These are phyloP conservation scores for Merops nubicus DNA, from an alignment of 2,113 vertebrate species.

Conservation along the genomic window DNA sequence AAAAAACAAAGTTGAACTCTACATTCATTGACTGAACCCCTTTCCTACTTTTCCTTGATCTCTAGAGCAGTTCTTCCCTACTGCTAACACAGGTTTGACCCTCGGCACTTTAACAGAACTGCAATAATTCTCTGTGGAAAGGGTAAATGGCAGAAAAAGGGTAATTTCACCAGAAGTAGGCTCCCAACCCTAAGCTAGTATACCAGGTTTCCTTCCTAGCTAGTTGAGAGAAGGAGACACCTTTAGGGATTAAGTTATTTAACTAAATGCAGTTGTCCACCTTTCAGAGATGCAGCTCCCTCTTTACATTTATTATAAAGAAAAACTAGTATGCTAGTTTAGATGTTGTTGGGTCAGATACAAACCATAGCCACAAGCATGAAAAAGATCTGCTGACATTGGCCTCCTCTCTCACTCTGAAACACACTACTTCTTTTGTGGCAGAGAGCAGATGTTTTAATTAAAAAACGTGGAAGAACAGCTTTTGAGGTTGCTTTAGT, in stretches of 20 bases:
- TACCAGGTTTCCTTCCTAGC: background rate
- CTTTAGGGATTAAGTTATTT: background rate
- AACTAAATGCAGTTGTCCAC: background rate
- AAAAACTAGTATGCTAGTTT: background rate
- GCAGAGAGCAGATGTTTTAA: background rate
- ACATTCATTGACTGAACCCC: background rate
- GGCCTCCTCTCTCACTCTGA: background rate
- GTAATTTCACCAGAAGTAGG: background rate
- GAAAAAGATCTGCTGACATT: background rate
- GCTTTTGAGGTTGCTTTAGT: background rate
- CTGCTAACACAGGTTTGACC: background rate
- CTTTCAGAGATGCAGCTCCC: background rate
- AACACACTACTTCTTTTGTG: background rate
- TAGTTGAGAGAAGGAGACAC: background rate
- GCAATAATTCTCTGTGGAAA: background rate
- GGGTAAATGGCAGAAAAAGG: background rate
- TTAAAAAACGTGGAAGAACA: background rate
- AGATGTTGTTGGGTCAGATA: background rate
- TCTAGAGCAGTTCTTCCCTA: background rate
- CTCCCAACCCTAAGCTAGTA: background rate
- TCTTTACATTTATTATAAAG: background rate
- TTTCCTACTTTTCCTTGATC: background rate
- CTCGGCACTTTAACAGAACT: background rate
- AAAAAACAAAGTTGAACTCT: slow-evolving; percentile 34
- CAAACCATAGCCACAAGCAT: background rate